Conservation (phyloP, 2,888 invertebrate genomes). For the Melanotus villosus region DNA sequence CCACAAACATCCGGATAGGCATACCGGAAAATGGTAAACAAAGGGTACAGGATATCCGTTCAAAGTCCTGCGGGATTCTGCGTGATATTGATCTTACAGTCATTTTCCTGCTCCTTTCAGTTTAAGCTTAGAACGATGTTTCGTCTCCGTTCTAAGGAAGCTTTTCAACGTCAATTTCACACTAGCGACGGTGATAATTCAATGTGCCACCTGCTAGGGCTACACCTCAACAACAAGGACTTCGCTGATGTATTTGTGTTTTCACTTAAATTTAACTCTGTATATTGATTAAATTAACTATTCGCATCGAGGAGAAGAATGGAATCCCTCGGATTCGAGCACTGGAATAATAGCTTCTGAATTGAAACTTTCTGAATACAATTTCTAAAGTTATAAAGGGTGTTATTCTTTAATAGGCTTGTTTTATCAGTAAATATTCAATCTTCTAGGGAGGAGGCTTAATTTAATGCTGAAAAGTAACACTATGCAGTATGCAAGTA, state of each 20-base stretch:
- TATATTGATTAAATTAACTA: no score
- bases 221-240: not conserved
- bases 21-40: conserved; percentile 32
- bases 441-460: no score
- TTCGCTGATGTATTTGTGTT: not conserved
- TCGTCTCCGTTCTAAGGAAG: conserved; percentile 4
- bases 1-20: conserved; percentile 28
- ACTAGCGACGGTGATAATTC: conserved; percentile 12
- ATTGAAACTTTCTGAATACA: no score
- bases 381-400: no score
- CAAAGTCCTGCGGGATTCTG: conserved; percentile 23
- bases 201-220: conserved; percentile 21
- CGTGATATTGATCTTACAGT: conserved; percentile 36
- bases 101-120: conserved; percentile 20
- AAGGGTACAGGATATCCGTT: conserved; percentile 38
- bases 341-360: no score
- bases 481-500: no score
- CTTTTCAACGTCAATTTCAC: conserved; percentile 21
- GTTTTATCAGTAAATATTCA: no score
- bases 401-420: no score
- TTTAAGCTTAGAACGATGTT: not conserved
- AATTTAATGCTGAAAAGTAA: no score
- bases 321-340: no score
- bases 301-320: no score
- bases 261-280: not conserved